These are phyloP conservation scores for Chionodraco myersi DNA, from an alignment of 2,113 vertebrate genomes.

Conservation along the genomic window DNA sequence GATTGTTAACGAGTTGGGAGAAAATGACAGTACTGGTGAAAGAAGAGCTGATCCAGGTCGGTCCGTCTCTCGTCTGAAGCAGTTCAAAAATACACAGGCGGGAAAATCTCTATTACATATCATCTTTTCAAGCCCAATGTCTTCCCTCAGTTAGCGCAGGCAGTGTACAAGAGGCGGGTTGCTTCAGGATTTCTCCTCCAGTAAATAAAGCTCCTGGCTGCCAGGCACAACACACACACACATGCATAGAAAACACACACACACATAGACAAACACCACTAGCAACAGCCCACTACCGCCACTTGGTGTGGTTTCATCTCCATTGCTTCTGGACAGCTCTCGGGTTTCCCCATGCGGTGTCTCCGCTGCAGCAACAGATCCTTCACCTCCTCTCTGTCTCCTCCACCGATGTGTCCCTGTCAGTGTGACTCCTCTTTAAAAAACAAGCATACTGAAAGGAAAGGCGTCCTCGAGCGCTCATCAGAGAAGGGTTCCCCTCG, in stretches of 20 bases:
- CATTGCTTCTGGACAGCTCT: constrained; percentile 78
- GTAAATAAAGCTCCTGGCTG: constrained; percentile 66
- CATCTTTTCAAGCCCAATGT: constrained; percentile 11
- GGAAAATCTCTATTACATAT: constrained; percentile 73
- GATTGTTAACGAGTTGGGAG: constrained; percentile 6
- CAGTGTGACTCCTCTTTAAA: constrained; percentile 56
- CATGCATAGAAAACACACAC: constrained; percentile 12
- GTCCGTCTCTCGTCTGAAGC: constrained; percentile 68
- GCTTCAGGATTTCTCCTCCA: constrained; percentile 36
- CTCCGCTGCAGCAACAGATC: constrained; percentile 69
- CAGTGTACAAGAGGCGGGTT: background rate
- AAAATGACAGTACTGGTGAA: constrained; percentile 73
- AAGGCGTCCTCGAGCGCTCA: constrained; percentile 62
- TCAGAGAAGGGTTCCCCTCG: constrained; percentile 78
- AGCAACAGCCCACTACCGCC: constrained; percentile 75
- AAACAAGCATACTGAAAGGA: constrained; percentile 49
- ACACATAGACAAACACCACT: constrained; percentile 29
- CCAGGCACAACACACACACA: constrained; percentile 47
- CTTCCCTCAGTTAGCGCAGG: constrained; percentile 3
- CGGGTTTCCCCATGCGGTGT: constrained; percentile 79
- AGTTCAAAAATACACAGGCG: constrained; percentile 87
- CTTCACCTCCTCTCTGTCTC: constrained; percentile 22
- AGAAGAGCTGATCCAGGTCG: constrained; percentile 85
- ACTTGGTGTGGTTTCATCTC: constrained; percentile 81
- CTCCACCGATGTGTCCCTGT: constrained; percentile 38